A percentile compares a stretch with the other conserved stretches of the same genome.
phyloP scores from a whole-genome alignment of 1,140 invertebrate species.

The Mercenaria mercenaria region DNA sequence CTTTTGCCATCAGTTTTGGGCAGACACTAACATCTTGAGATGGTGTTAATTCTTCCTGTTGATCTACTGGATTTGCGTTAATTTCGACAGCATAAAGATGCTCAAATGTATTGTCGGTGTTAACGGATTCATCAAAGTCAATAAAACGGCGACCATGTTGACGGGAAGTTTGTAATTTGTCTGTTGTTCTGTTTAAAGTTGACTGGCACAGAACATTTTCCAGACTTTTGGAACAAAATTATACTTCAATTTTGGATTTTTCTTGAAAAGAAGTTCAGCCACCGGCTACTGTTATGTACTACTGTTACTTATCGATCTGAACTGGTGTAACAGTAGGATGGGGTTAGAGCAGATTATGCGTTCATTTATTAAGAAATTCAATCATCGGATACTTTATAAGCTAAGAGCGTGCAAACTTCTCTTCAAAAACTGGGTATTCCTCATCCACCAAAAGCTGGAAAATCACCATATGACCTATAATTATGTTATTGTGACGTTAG shows the following conservation, averaged over 20 bases:
- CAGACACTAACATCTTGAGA: slow-evolving; percentile 54
- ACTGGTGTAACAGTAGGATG: too few species aligned
- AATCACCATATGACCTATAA: too few species aligned
- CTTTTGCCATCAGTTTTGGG: not conserved
- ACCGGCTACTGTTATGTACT: too few species aligned
- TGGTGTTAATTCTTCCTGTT: slow-evolving; percentile 19
- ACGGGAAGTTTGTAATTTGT: slow-evolving; percentile 10
- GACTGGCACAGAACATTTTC: not conserved
- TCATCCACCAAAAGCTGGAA: too few species aligned
- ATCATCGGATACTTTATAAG: too few species aligned
- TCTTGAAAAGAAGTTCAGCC: too few species aligned
- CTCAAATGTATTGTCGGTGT: slow-evolving; percentile 45
- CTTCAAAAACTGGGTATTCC: too few species aligned
- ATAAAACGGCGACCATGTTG: not conserved
- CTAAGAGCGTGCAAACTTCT: too few species aligned
- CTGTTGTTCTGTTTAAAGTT: not conserved
- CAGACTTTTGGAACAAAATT: not conserved
- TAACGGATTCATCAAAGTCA: slow-evolving; percentile 50
- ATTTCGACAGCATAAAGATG: slow-evolving; percentile 51
- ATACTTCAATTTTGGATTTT: not conserved
- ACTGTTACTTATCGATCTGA: too few species aligned
- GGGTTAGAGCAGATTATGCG: too few species aligned
- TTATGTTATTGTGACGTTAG: too few species aligned
- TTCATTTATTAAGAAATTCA: too few species aligned
- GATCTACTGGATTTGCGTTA: slow-evolving; percentile 8